phyloP scores from a whole-genome alignment of 2,797 vertebrate species.

The Staurois parvus region DNA sequence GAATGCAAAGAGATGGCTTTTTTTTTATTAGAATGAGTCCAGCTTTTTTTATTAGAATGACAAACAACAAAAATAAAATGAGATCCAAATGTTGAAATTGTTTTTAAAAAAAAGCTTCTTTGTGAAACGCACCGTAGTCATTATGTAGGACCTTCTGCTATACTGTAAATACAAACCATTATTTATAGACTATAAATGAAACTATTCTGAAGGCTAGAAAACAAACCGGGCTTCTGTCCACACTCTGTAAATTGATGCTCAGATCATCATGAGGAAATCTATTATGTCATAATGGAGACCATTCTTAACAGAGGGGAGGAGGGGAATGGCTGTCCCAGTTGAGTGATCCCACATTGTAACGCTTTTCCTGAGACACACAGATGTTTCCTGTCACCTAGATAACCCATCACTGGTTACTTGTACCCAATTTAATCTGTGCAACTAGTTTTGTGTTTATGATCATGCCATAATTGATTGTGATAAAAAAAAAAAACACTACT shows the following conservation, averaged over 20 bases:
- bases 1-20: too few species aligned
- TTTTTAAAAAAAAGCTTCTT: too few species aligned
- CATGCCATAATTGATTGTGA: not conserved
- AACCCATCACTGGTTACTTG: constrained; percentile 33
- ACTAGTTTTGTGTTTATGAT: constrained; percentile 5
- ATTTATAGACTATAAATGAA: too few species aligned
- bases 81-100: too few species aligned
- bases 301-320: constrained; percentile 5
- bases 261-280: constrained; percentile 14
- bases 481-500: not conserved
- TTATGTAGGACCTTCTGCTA: too few species aligned
- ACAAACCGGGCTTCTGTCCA: not conserved
- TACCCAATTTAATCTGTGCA: not conserved
- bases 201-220: not conserved
- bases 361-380: constrained; percentile 55
- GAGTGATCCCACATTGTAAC: constrained; percentile 46
- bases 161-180: too few species aligned
- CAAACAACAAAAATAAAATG: too few species aligned
- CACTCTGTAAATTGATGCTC: not conserved
- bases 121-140: too few species aligned
- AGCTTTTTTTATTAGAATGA: too few species aligned
- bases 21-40: too few species aligned
- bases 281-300: constrained; percentile 16
- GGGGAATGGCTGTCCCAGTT: constrained; percentile 43
- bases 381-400: constrained; percentile 60